Evolutionary conservation across 2,888 invertebrate genomes (phyloP).

Genomic region (Chrysolina haemoptera): DNA sequence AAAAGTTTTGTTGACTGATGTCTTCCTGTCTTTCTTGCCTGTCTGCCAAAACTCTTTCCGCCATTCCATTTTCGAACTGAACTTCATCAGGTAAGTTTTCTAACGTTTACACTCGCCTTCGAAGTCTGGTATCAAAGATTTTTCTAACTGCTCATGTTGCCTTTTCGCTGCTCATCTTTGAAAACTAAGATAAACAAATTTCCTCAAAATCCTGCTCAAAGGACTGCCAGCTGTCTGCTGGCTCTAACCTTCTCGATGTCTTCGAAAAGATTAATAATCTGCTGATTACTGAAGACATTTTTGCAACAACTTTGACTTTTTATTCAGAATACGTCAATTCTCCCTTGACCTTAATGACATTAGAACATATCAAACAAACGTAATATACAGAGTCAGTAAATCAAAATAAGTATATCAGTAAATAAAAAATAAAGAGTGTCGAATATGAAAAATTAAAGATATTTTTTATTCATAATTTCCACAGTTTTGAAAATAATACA

Average conservation of each 20-base stretch:
- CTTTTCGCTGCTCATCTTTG: not conserved
- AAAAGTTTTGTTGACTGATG: not conserved
- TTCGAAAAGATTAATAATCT: not conserved
- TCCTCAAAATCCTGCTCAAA: not conserved
- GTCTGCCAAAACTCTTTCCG: not conserved
- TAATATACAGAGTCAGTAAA: too few relatives aligned
- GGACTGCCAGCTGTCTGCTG: not conserved
- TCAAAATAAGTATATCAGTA: too few relatives aligned
- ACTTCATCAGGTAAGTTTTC: not conserved
- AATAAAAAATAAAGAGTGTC: too few relatives aligned
- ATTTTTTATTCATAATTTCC: too few relatives aligned
- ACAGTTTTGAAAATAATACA: too few relatives aligned
- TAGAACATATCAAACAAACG: too few relatives aligned
- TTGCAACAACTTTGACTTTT: too few relatives aligned
- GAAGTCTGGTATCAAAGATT: too few relatives aligned
- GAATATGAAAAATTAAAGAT: too few relatives aligned
- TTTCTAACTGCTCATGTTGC: not conserved
- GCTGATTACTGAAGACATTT: too few relatives aligned
- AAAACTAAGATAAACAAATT: not conserved
- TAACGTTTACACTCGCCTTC: not conserved
- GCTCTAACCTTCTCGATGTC: not conserved
- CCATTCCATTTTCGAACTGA: not conserved
- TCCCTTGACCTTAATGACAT: too few relatives aligned
- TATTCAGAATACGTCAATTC: too few relatives aligned
- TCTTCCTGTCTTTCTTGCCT: not conserved